These are phyloP conservation scores for Zaprionus tsacasi DNA, from an alignment of 1,140 invertebrate species.

Conservation along the genomic window DNA sequence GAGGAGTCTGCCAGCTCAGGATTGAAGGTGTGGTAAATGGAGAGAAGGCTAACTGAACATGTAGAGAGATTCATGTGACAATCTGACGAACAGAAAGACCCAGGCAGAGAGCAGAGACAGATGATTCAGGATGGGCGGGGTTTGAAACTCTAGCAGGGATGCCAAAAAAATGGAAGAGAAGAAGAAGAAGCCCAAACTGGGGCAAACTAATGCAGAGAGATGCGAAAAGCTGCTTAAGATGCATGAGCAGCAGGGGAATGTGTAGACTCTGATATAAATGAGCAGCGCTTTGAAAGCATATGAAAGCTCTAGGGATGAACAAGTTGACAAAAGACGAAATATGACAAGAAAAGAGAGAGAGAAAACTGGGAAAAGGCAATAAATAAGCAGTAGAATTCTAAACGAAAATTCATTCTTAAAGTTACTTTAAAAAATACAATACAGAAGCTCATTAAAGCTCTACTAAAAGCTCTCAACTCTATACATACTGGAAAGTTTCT, in stretches of 20 bases:
- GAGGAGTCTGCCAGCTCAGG: not conserved
- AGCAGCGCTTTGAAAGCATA: not conserved
- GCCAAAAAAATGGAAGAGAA: not conserved
- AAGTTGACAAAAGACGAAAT: too few relatives aligned
- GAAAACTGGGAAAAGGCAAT: too few relatives aligned
- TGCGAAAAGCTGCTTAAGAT: not conserved
- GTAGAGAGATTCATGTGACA: not conserved
- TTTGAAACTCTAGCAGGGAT: not conserved
- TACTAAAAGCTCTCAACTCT: too few relatives aligned
- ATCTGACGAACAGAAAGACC: not conserved
- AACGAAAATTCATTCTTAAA: not conserved
- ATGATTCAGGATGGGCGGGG: not conserved
- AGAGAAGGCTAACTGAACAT: not conserved
- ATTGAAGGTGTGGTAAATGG: slow-evolving; percentile 4
- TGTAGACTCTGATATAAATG: not conserved
- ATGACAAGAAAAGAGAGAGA: too few relatives aligned
- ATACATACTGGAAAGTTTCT: too few relatives aligned
- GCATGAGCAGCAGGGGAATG: not conserved
- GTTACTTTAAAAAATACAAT: too few relatives aligned
- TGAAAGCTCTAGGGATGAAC: not conserved
- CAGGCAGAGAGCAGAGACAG: too few relatives aligned
- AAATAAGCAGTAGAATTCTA: not conserved
- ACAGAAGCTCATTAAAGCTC: not conserved
- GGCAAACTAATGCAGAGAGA: not conserved
- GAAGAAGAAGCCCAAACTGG: not conserved